Evolutionary conservation across 2,888 invertebrate genomes (phyloP).

Genomic region (Aromia moschata): DNA sequence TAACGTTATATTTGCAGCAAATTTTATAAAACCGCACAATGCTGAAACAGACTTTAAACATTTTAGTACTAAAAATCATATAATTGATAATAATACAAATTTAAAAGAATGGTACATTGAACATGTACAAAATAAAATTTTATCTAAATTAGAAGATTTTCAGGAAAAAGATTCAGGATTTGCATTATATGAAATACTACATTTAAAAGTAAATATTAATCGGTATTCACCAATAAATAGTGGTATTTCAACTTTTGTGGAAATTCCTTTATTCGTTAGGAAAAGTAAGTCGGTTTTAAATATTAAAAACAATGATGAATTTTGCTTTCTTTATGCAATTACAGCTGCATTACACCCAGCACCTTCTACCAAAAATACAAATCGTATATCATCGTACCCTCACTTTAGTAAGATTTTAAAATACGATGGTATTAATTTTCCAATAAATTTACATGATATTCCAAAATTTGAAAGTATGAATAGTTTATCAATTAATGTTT

Average conservation of each 20-base stretch:
- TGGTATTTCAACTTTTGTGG: not conserved
- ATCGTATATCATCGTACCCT: not conserved
- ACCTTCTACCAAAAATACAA: not conserved
- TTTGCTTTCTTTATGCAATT: constrained; percentile 3
- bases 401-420: not conserved
- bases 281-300: constrained; percentile 4
- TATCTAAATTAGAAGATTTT: constrained; percentile 5
- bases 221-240: constrained; percentile 10
- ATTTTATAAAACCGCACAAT: not conserved
- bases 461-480: constrained; percentile 1
- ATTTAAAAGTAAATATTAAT: constrained; percentile 21
- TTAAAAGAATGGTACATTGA: constrained; percentile 4
- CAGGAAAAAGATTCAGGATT: constrained; percentile 12
- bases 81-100: constrained; percentile 2
- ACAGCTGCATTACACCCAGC: not conserved
- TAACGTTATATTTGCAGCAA: no score
- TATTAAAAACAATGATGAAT: constrained; percentile 4
- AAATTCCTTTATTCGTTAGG: constrained; percentile 2
- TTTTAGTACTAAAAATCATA: constrained; percentile 3
- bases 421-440: not conserved
- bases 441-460: not conserved
- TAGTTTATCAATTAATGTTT: constrained; percentile 1
- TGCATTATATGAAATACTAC: constrained; percentile 9
- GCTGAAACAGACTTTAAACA: constrained; percentile 2
- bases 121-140: constrained; percentile 2